These are phyloP conservation scores for Odontophorus gujanensis DNA, from an alignment of 2,113 vertebrate species.

Conservation along the genomic window DNA sequence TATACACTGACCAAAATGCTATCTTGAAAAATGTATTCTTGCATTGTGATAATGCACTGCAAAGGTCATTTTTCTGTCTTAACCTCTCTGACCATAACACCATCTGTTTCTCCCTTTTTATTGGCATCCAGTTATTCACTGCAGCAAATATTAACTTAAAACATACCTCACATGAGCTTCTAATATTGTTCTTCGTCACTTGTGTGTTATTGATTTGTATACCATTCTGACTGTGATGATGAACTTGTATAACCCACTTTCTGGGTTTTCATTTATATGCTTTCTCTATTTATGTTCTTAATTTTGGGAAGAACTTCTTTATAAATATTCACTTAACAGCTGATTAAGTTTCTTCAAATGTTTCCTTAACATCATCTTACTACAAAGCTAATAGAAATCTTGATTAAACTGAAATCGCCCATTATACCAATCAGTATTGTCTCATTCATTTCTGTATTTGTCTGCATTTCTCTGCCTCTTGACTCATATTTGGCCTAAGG, in stretches of 20 bases:
- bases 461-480: neutral
- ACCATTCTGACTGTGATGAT: neutral
- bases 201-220: neutral
- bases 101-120: neutral
- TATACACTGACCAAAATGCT: neutral
- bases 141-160: neutral
- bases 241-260: fast-evolving
- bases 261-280: neutral
- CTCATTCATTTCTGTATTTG: neutral
- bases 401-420: neutral
- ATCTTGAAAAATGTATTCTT: neutral
- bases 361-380: neutral
- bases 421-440: neutral
- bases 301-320: neutral
- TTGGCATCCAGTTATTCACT: neutral
- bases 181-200: neutral
- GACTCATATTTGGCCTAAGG: neutral
- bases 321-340: neutral
- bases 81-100: neutral
- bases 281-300: neutral
- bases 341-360: neutral
- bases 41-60: neutral
- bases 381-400: neutral
- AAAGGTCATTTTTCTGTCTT: neutral
- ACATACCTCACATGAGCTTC: neutral